Conservation (phyloP, 2,113 vertebrate species). For the Penelope pileata region DNA sequence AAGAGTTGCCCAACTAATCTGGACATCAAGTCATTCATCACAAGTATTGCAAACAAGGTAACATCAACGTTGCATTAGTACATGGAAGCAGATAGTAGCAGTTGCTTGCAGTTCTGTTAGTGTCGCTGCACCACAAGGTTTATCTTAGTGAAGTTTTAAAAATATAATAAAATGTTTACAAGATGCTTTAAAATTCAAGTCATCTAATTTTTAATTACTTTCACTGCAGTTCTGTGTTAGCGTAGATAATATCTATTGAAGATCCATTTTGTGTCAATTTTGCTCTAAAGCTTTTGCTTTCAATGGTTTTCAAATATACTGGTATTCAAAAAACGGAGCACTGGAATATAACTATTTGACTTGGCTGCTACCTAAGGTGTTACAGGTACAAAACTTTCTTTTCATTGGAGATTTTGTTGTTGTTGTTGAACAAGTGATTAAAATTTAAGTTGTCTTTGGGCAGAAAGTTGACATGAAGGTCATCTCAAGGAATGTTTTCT, state of each 20-base stretch:
- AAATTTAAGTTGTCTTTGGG: not conserved
- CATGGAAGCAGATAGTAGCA: not conserved
- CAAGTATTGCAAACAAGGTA: conserved; percentile 89
- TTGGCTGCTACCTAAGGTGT: not conserved
- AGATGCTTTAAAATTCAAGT: conserved; percentile 19
- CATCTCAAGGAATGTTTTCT: not conserved
- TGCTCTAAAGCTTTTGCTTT: not conserved
- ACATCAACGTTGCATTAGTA: not conserved
- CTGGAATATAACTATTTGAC: not conserved
- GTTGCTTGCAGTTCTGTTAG: not conserved
- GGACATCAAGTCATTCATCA: conserved; percentile 89
- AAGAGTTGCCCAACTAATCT: conserved; percentile 91
- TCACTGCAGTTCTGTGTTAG: not conserved
- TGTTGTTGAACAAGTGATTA: not conserved
- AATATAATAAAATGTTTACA: conserved; percentile 14
- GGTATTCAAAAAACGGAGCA: not conserved
- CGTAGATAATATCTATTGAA: not conserved
- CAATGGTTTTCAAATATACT: not conserved
- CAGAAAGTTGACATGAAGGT: not conserved
- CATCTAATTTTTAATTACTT: conserved; percentile 7
- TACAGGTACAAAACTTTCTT: not conserved
- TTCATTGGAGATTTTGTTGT: not conserved
- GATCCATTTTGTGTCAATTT: not conserved
- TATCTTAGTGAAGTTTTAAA: conserved; percentile 2
- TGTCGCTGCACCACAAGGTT: conserved; percentile 10